Evolutionary conservation across 2,888 invertebrate genomes (phyloP), one percentile per base, ranked within the genome.

Genomic region (Polyommatus icarus): DNA sequence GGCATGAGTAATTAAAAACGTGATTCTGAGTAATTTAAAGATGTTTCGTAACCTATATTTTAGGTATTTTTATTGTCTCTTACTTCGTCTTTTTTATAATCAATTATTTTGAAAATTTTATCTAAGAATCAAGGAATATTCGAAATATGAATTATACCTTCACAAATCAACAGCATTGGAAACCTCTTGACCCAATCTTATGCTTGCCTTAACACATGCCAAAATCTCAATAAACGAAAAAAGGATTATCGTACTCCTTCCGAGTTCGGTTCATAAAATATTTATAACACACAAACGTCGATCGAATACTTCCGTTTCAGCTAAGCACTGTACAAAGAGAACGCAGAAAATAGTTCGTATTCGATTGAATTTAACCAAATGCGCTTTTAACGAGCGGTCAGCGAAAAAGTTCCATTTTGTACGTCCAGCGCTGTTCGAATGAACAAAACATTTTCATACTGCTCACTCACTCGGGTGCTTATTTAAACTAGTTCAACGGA

Each of bases 361-460:
- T 73, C 54, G 50, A 75, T 75, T 75, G 75, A 75, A 75, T 75
- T 75, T 54, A 75, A 54, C 75, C 75, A 75, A 75, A 75, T 75
- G 75, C 75, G 46, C 50, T 7, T 75, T 75, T 75, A 54, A 54
- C 75, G 54, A 54, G 75, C 15, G 73, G 54, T 75, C 75, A 54
- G 75, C 75, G 75, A 54, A 73, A 73, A 73, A 73, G 24, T 75
- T 50, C 50, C 75, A 54, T 29, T 75, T 50, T 50, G 75, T 50
- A 50, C 40, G 46, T 24, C 46, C 20, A n/a, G 46, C 75, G 50
- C 50, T 24, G 15, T 50, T 50, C 7, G 75, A 75, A 29, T 75
- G 75, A 54, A 50, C 75, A 75, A 75, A 75, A 75, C 75, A 15
- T 75, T 75, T 73, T 73, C 46, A 24, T 73, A 67, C 54, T 5